These are phyloP conservation scores for Phengaris alcon DNA, from an alignment of 2,888 invertebrate genomes.

Conservation along the genomic window DNA sequence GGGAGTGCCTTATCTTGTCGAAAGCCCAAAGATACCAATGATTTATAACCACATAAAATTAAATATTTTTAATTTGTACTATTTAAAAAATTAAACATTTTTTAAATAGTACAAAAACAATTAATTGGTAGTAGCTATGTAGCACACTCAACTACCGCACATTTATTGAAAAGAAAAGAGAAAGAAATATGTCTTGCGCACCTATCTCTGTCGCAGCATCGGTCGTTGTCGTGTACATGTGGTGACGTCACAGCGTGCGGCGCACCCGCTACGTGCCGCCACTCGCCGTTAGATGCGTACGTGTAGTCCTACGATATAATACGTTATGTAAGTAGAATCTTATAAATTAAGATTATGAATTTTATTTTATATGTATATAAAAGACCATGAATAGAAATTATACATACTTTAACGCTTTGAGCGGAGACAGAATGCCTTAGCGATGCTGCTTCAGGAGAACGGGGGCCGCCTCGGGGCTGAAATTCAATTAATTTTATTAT, in stretches of 20 bases:
- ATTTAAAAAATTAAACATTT: no score
- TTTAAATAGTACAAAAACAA: no score
- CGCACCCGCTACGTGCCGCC: slow-evolving; percentile 46
- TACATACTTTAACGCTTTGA: slow-evolving; percentile 84
- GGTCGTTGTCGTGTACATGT: slow-evolving; percentile 45
- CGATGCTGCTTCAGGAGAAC: slow-evolving; percentile 72
- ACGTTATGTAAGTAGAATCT: background rate
- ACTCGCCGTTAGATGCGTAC: slow-evolving; percentile 61
- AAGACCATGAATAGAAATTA: no score
- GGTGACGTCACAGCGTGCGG: slow-evolving; percentile 47
- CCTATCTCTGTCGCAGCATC: slow-evolving; percentile 56
- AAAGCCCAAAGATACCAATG: no score
- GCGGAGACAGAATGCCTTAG: slow-evolving; percentile 84
- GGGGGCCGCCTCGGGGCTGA: slow-evolving; percentile 46
- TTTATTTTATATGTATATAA: no score
- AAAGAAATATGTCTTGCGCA: slow-evolving; percentile 32
- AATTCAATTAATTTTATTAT: slow-evolving; percentile 29
- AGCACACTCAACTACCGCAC: background rate
- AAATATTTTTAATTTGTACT: no score
- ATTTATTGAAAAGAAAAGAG: background rate
- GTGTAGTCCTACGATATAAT: slow-evolving; percentile 56
- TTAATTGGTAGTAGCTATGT: no score
- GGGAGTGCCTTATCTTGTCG: no score
- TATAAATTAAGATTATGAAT: no score
- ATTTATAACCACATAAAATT: no score